Conservation (phyloP, 2,797 vertebrate species). For the Siniperca obscura region DNA sequence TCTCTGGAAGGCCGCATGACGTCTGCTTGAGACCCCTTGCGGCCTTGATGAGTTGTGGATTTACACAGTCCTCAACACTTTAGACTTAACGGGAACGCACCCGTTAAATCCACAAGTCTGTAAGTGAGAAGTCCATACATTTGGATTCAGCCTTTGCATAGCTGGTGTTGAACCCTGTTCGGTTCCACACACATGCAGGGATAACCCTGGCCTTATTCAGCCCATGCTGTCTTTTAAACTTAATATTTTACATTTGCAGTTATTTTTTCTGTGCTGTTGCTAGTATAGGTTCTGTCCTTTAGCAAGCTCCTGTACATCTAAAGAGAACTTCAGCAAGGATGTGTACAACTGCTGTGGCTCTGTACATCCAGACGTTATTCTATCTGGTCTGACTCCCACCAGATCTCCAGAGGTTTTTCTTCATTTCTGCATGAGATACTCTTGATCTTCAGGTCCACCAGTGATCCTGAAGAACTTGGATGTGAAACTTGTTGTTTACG, state of each 20-base stretch:
- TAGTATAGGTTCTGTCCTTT: background rate
- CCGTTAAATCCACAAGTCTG: background rate
- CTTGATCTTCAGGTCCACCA: background rate
- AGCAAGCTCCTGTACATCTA: background rate
- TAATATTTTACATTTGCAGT: background rate
- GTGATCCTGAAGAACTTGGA: conserved; percentile 1
- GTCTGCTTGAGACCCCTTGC: background rate
- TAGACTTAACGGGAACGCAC: background rate
- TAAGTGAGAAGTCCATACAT: background rate
- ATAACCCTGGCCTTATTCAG: background rate
- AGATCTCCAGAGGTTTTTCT: background rate
- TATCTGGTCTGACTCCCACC: conserved; percentile 10
- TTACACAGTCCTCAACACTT: background rate
- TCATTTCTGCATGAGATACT: background rate
- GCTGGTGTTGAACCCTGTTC: background rate
- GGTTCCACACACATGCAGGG: background rate
- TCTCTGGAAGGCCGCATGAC: background rate
- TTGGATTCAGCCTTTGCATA: background rate
- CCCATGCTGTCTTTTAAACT: background rate
- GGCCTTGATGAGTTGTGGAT: background rate
- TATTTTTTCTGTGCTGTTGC: background rate
- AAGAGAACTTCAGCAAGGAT: background rate
- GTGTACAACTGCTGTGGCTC: background rate
- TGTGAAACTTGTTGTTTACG: background rate
- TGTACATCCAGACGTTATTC: background rate